These are phyloP conservation scores for Empis stercorea DNA, from an alignment of 2,888 invertebrate genomes.

Conservation along the genomic window DNA sequence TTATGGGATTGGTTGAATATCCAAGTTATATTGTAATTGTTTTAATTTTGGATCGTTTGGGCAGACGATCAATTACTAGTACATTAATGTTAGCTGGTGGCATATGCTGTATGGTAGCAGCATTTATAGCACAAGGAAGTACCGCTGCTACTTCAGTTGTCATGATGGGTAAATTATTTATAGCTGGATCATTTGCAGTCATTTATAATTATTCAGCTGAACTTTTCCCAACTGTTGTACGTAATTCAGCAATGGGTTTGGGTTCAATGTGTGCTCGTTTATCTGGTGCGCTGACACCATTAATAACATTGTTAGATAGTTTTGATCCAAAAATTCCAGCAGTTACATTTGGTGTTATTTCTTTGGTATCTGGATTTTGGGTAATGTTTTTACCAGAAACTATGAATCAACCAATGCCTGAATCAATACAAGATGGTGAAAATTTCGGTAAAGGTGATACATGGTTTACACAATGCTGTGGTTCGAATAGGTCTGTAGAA, in stretches of 20 bases:
- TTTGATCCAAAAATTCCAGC: conserved; percentile 68
- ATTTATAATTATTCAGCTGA: conserved; percentile 81
- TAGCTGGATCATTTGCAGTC: conserved; percentile 75
- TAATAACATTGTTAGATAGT: conserved; percentile 64
- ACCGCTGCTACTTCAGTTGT: conserved; percentile 48
- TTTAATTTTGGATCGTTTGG: conserved; percentile 59
- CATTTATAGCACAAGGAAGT: conserved; percentile 51
- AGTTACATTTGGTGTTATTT: conserved; percentile 59
- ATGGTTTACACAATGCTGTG: conserved; percentile 54
- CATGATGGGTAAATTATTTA: conserved; percentile 66
- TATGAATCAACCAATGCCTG: conserved; percentile 70
- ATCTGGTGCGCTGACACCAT: conserved; percentile 66
- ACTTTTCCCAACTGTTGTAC: conserved; percentile 70
- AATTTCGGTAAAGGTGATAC: conserved; percentile 58
- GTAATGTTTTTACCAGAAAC: conserved; percentile 71
- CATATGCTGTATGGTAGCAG: conserved; percentile 58
- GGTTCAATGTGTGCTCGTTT: conserved; percentile 78
- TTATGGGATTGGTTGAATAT: conserved; percentile 66
- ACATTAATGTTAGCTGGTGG: conserved; percentile 69
- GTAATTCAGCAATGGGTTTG: conserved; percentile 71
- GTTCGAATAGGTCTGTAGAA: conserved; percentile 32
- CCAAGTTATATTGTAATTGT: conserved; percentile 65
- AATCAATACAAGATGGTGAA: conserved; percentile 67
- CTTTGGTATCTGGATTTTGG: conserved; percentile 59
- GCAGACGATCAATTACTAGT: conserved; percentile 61